Evolutionary conservation across 2,888 invertebrate genomes (phyloP), one percentile per base, ranked within the genome.

Genomic region (Acrobeloides nanus): DNA sequence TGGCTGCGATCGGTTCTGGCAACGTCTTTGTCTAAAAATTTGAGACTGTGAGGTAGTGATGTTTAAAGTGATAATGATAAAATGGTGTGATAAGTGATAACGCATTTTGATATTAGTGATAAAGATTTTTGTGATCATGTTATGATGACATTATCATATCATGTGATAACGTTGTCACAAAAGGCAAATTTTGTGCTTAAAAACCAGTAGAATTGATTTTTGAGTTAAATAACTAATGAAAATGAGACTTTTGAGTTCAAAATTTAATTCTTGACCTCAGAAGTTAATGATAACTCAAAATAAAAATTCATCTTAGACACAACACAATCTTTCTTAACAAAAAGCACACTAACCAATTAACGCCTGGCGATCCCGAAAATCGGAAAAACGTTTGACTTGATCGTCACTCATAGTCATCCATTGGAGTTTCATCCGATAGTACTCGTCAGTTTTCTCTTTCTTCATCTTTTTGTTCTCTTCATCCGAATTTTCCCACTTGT

Each of bases 1-100:
- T 87, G 83, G 0, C 85, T 85, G 59, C 95, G 80, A 74, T 97
- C 95, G 0, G 95, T 95, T 60, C 97, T 80, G 58, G 86, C 87
- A 0, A 97, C 95, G 76, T 97, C 97, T 76, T 97, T 97, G 68
- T 93, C 95, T 82, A 73, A 25, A 75, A 72, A 25, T 48, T 12
- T 6, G 17, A 46, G 3, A 31, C 3, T 18, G n/a, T n/a, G n/a
- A n/a, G n/a, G n/a, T n/a, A n/a, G n/a, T n/a, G n/a, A n/a, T n/a
- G n/a, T n/a, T n/a, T n/a, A n/a, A n/a, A n/a, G n/a, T n/a, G n/a
- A n/a, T n/a, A n/a, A n/a, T n/a, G n/a, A n/a, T n/a, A n/a, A n/a
- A n/a, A n/a, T n/a, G n/a, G n/a, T n/a, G n/a, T n/a, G n/a, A n/a
- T n/a, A n/a, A n/a, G n/a, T n/a, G n/a, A n/a, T n/a, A n/a, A n/a